Conservation (phyloP, 23 tunicate species). For the Halocynthia roretzi region DNA sequence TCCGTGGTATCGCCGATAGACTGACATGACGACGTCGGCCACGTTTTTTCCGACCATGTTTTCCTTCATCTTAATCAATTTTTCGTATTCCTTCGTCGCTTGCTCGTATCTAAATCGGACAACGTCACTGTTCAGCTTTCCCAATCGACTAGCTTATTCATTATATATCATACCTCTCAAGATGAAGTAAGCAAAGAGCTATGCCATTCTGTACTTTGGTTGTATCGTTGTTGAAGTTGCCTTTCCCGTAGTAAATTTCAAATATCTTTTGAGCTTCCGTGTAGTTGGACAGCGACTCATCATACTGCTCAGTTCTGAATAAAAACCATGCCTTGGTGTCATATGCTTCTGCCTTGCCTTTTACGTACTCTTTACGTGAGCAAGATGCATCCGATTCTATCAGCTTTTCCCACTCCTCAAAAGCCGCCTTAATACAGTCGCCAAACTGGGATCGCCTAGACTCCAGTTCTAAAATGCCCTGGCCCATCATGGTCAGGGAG, state of each 20-base stretch:
- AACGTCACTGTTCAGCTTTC: too few species aligned
- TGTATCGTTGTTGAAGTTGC: not conserved
- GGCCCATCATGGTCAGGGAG: conserved; percentile 3
- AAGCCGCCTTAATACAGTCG: conserved; percentile 1
- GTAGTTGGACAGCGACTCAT: not conserved
- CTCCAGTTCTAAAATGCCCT: not conserved
- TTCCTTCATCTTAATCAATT: too few species aligned
- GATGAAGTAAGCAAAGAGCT: not conserved
- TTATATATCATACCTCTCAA: not conserved
- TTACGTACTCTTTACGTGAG: not conserved
- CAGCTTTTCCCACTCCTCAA: not conserved
- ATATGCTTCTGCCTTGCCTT: not conserved
- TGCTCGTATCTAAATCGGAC: too few species aligned
- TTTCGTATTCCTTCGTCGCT: too few species aligned
- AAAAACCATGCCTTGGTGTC: not conserved
- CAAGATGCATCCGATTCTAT: too few species aligned
- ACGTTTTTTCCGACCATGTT: too few species aligned
- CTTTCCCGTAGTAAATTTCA: not conserved
- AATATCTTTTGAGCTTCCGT: not conserved
- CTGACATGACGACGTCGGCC: too few species aligned
- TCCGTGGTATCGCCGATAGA: too few species aligned
- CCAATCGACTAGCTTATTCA: too few species aligned
- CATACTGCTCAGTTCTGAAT: not conserved
- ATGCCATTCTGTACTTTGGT: conserved; percentile 7
- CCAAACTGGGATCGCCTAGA: not conserved